These are phyloP conservation scores for Xenopus laevis DNA, from an alignment of 2,113 vertebrate genomes.

Conservation along the genomic window DNA sequence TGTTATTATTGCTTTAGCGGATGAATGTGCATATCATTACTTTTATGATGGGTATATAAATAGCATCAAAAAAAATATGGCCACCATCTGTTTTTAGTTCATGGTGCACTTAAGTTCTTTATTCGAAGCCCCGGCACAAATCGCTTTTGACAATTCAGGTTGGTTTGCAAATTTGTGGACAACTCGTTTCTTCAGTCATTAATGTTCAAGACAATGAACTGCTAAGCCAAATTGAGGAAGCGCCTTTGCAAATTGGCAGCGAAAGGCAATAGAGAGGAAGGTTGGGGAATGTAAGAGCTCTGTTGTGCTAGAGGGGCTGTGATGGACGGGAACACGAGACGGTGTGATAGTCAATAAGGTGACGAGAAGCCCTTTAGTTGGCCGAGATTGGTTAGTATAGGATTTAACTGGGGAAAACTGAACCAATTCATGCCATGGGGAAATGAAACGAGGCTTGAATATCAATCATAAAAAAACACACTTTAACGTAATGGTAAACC, in stretches of 20 bases:
- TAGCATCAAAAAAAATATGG: slow-evolving; percentile 24
- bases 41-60: slow-evolving; percentile 28
- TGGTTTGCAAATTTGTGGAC: slow-evolving; percentile 17
- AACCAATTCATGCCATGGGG: too few species aligned
- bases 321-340: too few species aligned
- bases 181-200: slow-evolving; percentile 11
- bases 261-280: neutral
- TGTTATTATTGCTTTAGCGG: neutral
- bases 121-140: slow-evolving; percentile 9
- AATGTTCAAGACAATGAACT: slow-evolving; percentile 11
- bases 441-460: too few species aligned
- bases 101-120: neutral
- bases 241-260: slow-evolving; percentile 1
- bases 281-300: neutral
- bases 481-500: too few species aligned
- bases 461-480: too few species aligned
- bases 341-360: too few species aligned
- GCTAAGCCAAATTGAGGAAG: slow-evolving; percentile 1
- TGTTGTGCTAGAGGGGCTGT: too few species aligned
- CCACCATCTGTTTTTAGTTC: slow-evolving; percentile 14
- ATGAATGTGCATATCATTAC: slow-evolving; percentile 18
- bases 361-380: too few species aligned
- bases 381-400: too few species aligned
- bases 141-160: neutral
- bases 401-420: too few species aligned